Base-by-base conservation (phyloP, 2,888 invertebrate genomes). In the Scaptomyza polygonia region DNA sequence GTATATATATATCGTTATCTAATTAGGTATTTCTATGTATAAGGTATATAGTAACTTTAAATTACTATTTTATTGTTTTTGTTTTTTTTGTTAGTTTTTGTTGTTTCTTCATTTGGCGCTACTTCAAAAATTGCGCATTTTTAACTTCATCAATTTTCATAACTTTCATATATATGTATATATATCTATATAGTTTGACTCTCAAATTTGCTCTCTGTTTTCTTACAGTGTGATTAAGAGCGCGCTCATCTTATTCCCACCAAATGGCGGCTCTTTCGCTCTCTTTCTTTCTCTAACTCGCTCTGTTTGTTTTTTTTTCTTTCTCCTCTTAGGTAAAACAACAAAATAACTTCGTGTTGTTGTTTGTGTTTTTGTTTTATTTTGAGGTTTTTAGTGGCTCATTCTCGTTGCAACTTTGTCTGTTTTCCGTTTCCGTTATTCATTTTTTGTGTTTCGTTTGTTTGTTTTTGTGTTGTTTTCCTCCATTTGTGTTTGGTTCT, bases 381-480 rank as follows among this genome's bases (percentile, higher is more conserved):
- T 48, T 14, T n/a, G n/a, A n/a, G n/a, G n/a, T 14, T 6, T 64
- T 67, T 75, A 68, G 76, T 82, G 87, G 85, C 87, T 83, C 78
- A 59, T 86, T 88, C 79, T 88, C 79, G 83, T 79, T 85, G 86
- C 64, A 80, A 68, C 72, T 81, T 82, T 77, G 83, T 86, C 76
- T 84, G 86, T 81, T 84, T 86, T 81, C 78, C 81, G 79, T 83
- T 72, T 61, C 56, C 57, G 48, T 67, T 76, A 49, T 61, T 62
- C 44, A 30, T 51, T 52, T 39, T 56, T 39, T 43, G 30, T 45
- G 48, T 54, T 47, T 27, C 58, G 42, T 36, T 44, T 56, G 42
- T 66, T 32, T 61, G 27, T 67, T 30, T 48, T 59, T 72, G 34
- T 36, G 21, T 27, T 36, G 21, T 27, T 57, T 70, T 47, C 44